phyloP scores from a whole-genome alignment of 2,113 vertebrate species.

The Vidua chalybeata region DNA sequence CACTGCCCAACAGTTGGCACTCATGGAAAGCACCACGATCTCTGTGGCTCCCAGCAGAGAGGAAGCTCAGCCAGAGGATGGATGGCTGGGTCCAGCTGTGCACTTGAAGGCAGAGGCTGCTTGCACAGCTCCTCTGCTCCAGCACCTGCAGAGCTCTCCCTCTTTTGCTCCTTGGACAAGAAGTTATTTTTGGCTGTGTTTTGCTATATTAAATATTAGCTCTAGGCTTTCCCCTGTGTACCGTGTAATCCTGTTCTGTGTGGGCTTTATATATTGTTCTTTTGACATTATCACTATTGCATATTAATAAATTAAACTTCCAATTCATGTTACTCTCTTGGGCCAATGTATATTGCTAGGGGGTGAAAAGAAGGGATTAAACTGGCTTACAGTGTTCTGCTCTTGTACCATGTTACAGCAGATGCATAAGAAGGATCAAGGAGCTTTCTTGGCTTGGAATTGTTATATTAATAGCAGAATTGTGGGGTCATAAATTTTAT shows the following conservation, averaged over 20 bases:
- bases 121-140: neutral
- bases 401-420: neutral
- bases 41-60: neutral
- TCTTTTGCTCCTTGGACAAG: neutral
- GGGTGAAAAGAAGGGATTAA: slow-evolving; percentile 52
- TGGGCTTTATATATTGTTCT: slow-evolving; percentile 60
- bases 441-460: slow-evolving; percentile 40
- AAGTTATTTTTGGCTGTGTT: slow-evolving; percentile 61
- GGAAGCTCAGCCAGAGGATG: neutral
- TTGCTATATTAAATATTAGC: slow-evolving; percentile 65
- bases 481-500: slow-evolving; percentile 52
- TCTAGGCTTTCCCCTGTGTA: slow-evolving; percentile 55
- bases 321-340: slow-evolving; percentile 41
- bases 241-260: slow-evolving; percentile 41
- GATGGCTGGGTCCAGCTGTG: neutral
- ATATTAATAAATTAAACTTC: slow-evolving; percentile 67
- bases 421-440: neutral
- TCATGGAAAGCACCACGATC: fast-evolving
- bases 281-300: slow-evolving; percentile 62
- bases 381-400: slow-evolving; percentile 34
- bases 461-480: slow-evolving; percentile 53
- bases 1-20: neutral
- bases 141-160: slow-evolving; percentile 14
- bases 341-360: slow-evolving; percentile 58
- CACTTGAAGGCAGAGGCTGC: neutral